Percentiles rank a stretch among this genome's conserved stretches.
These are phyloP conservation scores for Arenaria interpres DNA, from an alignment of 2,113 vertebrate genomes.

Conservation along the genomic window DNA sequence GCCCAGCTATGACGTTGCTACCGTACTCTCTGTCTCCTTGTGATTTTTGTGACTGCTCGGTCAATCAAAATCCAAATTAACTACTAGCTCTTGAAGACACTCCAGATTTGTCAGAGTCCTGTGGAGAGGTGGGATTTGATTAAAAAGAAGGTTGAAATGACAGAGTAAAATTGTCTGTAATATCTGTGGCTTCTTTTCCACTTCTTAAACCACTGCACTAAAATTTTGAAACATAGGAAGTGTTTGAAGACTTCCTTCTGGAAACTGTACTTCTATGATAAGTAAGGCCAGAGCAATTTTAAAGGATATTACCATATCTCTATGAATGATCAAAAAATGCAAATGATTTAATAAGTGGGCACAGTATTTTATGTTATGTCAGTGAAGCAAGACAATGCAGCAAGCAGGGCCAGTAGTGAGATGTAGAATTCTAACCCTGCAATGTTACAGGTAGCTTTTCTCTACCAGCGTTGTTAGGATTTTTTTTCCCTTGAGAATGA, in stretches of 20 bases:
- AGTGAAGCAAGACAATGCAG: not conserved
- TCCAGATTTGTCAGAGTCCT: not conserved
- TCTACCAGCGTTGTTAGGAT: not conserved
- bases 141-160: conserved; percentile 7
- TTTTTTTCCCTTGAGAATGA: not conserved
- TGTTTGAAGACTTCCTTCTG: not conserved
- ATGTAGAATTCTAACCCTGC: not conserved
- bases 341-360: not conserved
- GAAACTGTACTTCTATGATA: not conserved
- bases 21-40: not conserved
- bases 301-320: not conserved
- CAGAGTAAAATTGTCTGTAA: not conserved
- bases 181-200: not conserved
- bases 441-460: not conserved
- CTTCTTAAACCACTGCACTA: not conserved
- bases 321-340: not conserved
- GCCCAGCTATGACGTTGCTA: not conserved
- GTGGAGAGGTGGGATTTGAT: not conserved
- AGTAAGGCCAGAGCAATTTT: not conserved
- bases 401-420: rapidly evolving
- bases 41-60: not conserved
- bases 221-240: not conserved
- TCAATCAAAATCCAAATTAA: conserved; percentile 1
- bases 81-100: not conserved
- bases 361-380: not conserved